Evolutionary conservation across 2,888 invertebrate species (phyloP).

Genomic region (Parascotia fuliginaria): DNA sequence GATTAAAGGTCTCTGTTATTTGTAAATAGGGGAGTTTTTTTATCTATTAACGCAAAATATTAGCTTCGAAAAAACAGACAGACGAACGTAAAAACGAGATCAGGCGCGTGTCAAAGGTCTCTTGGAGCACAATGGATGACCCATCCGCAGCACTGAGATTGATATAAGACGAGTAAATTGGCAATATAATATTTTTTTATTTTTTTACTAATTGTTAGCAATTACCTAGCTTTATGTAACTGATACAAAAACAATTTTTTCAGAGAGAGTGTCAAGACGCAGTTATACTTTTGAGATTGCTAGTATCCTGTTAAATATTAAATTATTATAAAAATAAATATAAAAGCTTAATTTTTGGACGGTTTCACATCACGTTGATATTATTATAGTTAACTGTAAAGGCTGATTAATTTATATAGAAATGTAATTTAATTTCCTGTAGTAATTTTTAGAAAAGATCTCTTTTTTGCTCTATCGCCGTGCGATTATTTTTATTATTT

Average conservation of each 20-base stretch:
- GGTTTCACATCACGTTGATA: no score
- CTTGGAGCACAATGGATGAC: constrained; percentile 49
- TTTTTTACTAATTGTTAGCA: no score
- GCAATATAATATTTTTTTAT: not conserved
- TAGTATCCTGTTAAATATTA: no score
- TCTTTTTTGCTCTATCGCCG: not conserved
- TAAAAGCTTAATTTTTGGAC: no score
- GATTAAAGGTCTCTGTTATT: constrained; percentile 84
- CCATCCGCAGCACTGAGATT: constrained; percentile 21
- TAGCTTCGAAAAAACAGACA: constrained; percentile 48
- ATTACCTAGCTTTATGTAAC: no score
- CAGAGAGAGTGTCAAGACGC: no score
- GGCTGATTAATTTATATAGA: no score
- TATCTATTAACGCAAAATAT: constrained; percentile 55
- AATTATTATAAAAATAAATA: no score
- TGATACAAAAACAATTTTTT: no score
- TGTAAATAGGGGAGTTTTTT: constrained; percentile 81
- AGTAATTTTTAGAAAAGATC: not conserved
- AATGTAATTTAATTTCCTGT: not conserved
- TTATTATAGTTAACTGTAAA: no score
- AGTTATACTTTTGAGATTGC: no score
- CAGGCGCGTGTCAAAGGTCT: constrained; percentile 61
- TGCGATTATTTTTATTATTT: constrained; percentile 45
- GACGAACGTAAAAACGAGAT: constrained; percentile 59
- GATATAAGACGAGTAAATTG: constrained; percentile 18